These are phyloP conservation scores for Lochmaea capreae DNA, from an alignment of 2,888 invertebrate species.

Conservation along the genomic window DNA sequence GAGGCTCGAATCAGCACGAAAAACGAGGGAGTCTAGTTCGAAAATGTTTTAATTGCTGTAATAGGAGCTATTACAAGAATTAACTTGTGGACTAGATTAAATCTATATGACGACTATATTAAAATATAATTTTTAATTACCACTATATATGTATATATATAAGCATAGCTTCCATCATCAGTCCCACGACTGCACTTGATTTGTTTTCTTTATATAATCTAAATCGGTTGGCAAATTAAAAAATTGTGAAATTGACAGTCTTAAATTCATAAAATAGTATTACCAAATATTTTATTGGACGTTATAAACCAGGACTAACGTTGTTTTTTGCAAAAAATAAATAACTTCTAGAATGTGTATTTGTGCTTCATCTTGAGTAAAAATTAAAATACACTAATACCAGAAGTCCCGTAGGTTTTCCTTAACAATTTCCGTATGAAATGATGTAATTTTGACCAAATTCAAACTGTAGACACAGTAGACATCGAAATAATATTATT, in stretches of 20 bases:
- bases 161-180: no score
- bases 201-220: no score
- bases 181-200: no score
- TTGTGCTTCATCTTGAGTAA: background rate
- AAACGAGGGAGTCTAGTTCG: no score
- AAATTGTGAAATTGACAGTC: background rate
- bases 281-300: background rate
- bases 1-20: no score
- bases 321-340: background rate
- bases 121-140: no score
- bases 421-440: background rate
- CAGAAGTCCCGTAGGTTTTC: background rate
- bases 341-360: background rate
- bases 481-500: background rate
- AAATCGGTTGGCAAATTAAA: background rate
- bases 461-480: background rate
- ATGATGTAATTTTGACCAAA: background rate
- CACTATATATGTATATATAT: no score
- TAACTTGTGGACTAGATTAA: no score
- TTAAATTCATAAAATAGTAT: background rate
- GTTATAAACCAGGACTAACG: background rate
- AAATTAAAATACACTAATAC: background rate
- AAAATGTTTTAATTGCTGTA: no score
- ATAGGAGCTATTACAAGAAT: no score
- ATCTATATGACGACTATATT: no score